Percentiles rank a stretch among this genome's conserved stretches.
These are phyloP conservation scores for Lepus townsendii DNA, from an alignment of 2,797 vertebrate species.

Conservation along the genomic window DNA sequence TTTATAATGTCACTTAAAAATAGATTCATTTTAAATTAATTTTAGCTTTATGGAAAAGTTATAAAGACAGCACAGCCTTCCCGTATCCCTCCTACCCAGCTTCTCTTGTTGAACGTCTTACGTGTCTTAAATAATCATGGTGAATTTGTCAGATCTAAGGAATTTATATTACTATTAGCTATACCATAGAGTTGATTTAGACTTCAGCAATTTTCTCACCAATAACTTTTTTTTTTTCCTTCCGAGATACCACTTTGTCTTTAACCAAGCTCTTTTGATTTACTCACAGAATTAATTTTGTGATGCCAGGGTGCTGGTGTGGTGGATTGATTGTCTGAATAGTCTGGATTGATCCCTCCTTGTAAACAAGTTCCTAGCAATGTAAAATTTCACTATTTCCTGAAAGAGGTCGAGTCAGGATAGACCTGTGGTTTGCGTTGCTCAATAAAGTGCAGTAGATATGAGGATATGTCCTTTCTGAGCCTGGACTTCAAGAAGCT, in stretches of 20 bases:
- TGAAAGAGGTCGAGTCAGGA: not conserved
- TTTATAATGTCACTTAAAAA: not conserved
- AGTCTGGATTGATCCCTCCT: not conserved
- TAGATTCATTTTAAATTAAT: constrained; percentile 7
- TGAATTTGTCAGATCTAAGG: constrained; percentile 47
- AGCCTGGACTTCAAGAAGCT: not conserved
- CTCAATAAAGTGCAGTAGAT: not conserved
- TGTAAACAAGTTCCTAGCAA: not conserved
- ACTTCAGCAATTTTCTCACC: constrained; percentile 19
- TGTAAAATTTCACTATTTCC: not conserved
- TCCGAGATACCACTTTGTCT: not conserved
- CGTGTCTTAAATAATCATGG: not conserved
- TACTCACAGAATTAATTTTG: not conserved
- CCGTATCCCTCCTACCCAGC: not conserved
- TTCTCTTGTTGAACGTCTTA: not conserved
- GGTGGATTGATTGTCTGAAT: not conserved
- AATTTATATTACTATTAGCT: not conserved
- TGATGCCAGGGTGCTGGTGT: not conserved
- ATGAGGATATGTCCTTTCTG: not conserved
- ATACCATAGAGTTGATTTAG: not conserved
- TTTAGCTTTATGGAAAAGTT: constrained; percentile 30
- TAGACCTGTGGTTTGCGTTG: not conserved
- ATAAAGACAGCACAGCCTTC: not conserved
- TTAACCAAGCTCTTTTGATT: constrained; percentile 44
- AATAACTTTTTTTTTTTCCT: not conserved